phyloP scores from a whole-genome alignment of 2,113 vertebrate genomes.

The Struthio camelus region DNA sequence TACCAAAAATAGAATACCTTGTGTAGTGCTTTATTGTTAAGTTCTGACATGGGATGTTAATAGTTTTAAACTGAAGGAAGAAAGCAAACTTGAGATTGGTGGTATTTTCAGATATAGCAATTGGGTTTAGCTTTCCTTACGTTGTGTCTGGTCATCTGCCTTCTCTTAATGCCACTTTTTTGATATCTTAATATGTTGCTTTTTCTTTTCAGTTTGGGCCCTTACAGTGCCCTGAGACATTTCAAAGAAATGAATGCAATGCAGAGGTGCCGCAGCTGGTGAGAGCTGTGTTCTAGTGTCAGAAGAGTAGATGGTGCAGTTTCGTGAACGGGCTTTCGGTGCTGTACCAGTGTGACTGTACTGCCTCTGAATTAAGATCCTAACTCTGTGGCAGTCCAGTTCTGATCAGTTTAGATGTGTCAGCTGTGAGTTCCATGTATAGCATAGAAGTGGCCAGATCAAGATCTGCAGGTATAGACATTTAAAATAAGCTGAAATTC shows the following conservation, averaged over 20 bases:
- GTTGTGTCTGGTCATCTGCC: not conserved
- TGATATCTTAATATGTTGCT: not conserved
- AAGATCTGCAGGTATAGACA: not conserved
- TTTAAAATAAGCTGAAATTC: not conserved
- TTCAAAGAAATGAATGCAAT: not conserved
- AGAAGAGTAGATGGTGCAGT: not conserved
- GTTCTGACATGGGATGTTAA: not conserved
- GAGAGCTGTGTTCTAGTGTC: not conserved
- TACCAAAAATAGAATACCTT: not conserved
- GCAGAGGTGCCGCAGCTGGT: not conserved
- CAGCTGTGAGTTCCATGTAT: no score
- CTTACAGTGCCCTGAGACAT: not conserved
- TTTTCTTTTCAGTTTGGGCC: not conserved
- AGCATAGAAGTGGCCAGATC: not conserved
- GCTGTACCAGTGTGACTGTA: not conserved
- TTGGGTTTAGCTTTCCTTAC: not conserved
- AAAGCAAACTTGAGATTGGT: not conserved
- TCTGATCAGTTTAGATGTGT: no score
- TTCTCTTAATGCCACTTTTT: not conserved
- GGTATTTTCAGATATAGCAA: not conserved
- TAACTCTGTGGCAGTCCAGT: not conserved
- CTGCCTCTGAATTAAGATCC: not conserved
- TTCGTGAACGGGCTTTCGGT: not conserved
- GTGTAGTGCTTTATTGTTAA: not conserved
- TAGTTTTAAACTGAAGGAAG: not conserved